Percentiles rank a stretch among this genome's conserved stretches.
Conservation (phyloP, 2,797 vertebrate species). For the Chiroxiphia lanceolata region DNA sequence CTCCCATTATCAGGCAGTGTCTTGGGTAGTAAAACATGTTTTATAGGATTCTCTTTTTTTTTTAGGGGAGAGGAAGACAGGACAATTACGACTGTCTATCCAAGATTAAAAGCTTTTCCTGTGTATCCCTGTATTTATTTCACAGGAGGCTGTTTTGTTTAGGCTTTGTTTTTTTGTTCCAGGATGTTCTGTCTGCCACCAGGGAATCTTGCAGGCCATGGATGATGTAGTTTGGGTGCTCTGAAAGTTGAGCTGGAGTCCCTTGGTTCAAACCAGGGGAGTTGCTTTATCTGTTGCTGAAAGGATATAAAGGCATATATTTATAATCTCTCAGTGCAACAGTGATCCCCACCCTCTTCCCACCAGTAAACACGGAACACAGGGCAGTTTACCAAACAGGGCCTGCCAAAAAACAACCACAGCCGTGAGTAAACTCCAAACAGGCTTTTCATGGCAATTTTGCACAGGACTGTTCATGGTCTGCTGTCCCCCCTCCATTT, state of each 20-base stretch:
- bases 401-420: not conserved
- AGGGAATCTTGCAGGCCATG: not conserved
- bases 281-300: not conserved
- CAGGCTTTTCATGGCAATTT: not conserved
- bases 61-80: conserved; percentile 5
- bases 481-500: not conserved
- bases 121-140: conserved; percentile 50
- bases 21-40: not conserved
- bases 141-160: conserved; percentile 28
- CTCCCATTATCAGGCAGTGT: not conserved
- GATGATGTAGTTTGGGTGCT: not conserved
- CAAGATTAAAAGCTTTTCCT: conserved; percentile 62
- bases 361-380: not conserved
- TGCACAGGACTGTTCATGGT: not conserved
- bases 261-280: not conserved
- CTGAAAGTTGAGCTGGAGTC: not conserved
- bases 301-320: not conserved
- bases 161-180: not conserved
- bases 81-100: not conserved
- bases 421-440: not conserved
- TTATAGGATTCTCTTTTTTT: not conserved
- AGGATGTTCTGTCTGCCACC: conserved; percentile 53
- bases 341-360: conserved; percentile 45
- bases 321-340: not conserved
- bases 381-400: not conserved